A percentile compares a stretch with the other conserved stretches of the same genome.
phyloP scores from a whole-genome alignment of 1,140 invertebrate genomes.

The Neodiprion virginianus region DNA sequence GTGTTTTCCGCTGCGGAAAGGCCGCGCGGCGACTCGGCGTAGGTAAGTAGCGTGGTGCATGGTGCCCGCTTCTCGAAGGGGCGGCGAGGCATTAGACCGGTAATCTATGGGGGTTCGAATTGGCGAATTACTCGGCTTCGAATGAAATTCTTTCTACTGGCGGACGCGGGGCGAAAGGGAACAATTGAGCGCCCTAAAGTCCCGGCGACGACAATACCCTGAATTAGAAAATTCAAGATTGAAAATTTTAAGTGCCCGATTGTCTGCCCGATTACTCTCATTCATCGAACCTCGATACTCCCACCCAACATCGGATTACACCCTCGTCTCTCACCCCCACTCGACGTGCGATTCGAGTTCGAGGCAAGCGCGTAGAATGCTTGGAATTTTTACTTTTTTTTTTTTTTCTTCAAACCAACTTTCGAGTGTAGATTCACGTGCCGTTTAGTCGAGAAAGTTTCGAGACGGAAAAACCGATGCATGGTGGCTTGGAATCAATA shows the following conservation, averaged over 20 bases:
- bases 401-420: not conserved
- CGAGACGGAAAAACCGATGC: too few relatives aligned
- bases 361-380: not conserved
- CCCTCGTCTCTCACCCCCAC: not conserved
- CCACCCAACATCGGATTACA: not conserved
- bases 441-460: too few relatives aligned
- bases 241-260: slow-evolving; percentile 3
- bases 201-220: not conserved
- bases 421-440: too few relatives aligned
- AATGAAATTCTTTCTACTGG: slow-evolving; percentile 39
- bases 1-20: slow-evolving; percentile 10
- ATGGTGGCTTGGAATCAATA: too few relatives aligned
- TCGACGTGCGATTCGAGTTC: not conserved
- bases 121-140: slow-evolving; percentile 34
- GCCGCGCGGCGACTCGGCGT: not conserved
- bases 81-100: slow-evolving; percentile 17
- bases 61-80: not conserved
- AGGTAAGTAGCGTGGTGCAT: slow-evolving; percentile 16
- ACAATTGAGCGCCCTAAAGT: slow-evolving; percentile 13
- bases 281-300: not conserved
- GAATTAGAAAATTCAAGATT: slow-evolving; percentile 4
- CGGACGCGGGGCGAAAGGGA: slow-evolving; percentile 19
- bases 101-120: slow-evolving; percentile 39
- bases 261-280: slow-evolving; percentile 1
- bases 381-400: not conserved